A percentile compares a stretch with the other conserved stretches of the same genome.
These are phyloP conservation scores for Sesamia inferens DNA, from an alignment of 2,888 invertebrate genomes.

Conservation along the genomic window DNA sequence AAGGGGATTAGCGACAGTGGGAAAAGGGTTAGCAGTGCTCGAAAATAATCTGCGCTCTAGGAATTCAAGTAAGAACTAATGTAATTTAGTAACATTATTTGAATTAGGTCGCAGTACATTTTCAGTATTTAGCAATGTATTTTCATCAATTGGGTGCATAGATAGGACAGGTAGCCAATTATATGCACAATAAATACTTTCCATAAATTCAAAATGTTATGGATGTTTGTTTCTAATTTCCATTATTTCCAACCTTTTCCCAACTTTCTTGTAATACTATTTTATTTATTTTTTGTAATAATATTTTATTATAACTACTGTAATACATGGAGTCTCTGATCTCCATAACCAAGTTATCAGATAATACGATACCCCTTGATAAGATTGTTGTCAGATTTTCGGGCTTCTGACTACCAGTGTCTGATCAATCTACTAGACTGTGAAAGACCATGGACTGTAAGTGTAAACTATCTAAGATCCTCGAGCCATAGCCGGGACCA, in stretches of 20 bases:
- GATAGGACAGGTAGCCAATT: neutral
- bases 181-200: neutral
- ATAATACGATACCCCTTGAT: neutral
- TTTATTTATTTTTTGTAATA: neutral
- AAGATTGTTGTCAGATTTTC: neutral
- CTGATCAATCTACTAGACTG: no score
- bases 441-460: no score
- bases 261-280: neutral
- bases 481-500: neutral
- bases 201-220: neutral
- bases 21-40: conserved; percentile 45
- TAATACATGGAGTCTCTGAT: neutral
- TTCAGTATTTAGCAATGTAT: neutral
- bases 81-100: conserved; percentile 12
- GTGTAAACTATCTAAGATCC: neutral
- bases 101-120: conserved; percentile 1
- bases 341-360: neutral
- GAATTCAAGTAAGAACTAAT: conserved; percentile 44
- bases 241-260: neutral
- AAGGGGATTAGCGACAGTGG: conserved; percentile 44
- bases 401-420: neutral
- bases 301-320: no score
- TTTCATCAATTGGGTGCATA: neutral
- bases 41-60: conserved; percentile 47
- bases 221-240: neutral